Evolutionary conservation across 2,888 invertebrate genomes (phyloP), one percentile per base, ranked within the genome.

Genomic region (Villa cingulata): DNA sequence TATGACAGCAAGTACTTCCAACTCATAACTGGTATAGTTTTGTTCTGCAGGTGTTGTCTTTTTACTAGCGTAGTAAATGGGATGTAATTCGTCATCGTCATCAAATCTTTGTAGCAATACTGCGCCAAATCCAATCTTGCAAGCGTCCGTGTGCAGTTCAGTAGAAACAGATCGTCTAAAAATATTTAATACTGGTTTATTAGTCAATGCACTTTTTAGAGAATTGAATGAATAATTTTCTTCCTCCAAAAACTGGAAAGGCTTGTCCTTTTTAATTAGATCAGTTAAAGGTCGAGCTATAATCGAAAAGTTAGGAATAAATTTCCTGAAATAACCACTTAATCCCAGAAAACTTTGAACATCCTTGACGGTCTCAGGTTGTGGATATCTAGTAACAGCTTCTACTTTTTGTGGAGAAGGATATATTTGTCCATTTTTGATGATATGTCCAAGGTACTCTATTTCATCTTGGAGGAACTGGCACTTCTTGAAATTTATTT

Each of bases 131-230:
- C 59, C 59, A 1, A 32, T 15, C 2, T 50, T 18, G 48, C 57
- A 56, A 4, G 59, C 61, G 48, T 62, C 60, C 17, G 54, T 56
- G 49, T 60, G 60, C 41, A 61, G 45, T 49, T 61, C 57, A 14
- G 58, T 61, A 17, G 48, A 46, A 36, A 39, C 19, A 18, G 39
- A 20, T 10, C 57, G 57, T 12, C 49, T 47, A 51, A 41, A 65
- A 5, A 64, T 42, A 7, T 55, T 53, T n/a, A 64, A 48, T 15
- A 62, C 50, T 32, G 54, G 57, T 41, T 52, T 18, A 18, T 42
- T 38, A 5, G 38, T 16, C 29, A 55, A 37, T 16, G 37, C 45
- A n/a, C 43, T 12, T n/a, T n/a, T 53, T 12, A 52, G 23, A n/a
- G n/a, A n/a, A n/a, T n/a, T n/a, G n/a, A n/a, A n/a, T n/a, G n/a